Percentiles rank a stretch among this genome's conserved stretches.
Evolutionary conservation across 1,140 invertebrate genomes (phyloP).

Genomic region (Paraescarpia echinospica): DNA sequence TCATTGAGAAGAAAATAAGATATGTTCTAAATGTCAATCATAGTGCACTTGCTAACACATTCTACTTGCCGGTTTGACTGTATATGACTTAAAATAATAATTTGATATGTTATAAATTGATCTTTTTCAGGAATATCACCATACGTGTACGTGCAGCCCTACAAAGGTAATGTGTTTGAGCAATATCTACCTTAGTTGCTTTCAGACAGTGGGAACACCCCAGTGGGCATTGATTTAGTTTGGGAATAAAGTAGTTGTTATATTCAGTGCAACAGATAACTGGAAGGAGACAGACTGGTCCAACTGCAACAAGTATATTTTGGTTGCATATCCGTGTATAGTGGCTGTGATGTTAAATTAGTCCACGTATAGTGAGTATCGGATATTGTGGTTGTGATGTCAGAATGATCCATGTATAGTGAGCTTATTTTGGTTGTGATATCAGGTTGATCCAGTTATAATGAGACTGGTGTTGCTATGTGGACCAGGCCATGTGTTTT

Average conservation of each 20-base stretch:
- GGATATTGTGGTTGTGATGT: too few species aligned
- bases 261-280: too few species aligned
- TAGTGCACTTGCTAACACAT: not conserved
- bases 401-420: too few species aligned
- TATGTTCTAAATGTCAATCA: not conserved
- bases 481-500: not conserved
- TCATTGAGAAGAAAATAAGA: not conserved
- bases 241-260: not conserved
- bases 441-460: not conserved
- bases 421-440: too few species aligned
- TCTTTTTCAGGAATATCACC: not conserved
- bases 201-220: not conserved
- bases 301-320: too few species aligned
- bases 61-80: not conserved
- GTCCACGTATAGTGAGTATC: too few species aligned
- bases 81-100: not conserved
- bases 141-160: not conserved
- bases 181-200: not conserved
- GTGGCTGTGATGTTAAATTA: too few species aligned
- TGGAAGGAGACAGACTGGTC: too few species aligned
- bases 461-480: not conserved
- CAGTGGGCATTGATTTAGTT: not conserved
- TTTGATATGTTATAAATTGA: not conserved
- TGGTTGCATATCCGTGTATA: too few species aligned
- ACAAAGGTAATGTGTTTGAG: not conserved